Evolutionary conservation across 2,113 vertebrate species (phyloP).

Genomic region (Hymenochirus boettgeri): DNA sequence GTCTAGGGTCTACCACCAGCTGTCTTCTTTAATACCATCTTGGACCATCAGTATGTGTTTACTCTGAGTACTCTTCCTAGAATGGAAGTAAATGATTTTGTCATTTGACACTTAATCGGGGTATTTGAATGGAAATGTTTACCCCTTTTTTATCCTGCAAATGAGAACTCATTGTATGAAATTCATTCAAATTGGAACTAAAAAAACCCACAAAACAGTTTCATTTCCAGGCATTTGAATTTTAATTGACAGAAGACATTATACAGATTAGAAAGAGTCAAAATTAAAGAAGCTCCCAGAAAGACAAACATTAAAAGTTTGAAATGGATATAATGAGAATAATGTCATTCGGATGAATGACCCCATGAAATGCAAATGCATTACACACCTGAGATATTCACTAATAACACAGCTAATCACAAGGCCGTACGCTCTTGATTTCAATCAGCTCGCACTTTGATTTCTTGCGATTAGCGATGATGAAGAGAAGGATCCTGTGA

Average conservation of each 20-base stretch:
- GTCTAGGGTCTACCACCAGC: no score
- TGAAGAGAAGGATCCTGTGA: slow-evolving; percentile 20
- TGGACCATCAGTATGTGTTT: no score
- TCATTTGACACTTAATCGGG: no score
- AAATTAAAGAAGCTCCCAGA: slow-evolving; percentile 12
- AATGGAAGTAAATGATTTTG: no score
- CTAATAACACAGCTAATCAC: slow-evolving; percentile 42
- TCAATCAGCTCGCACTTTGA: slow-evolving; percentile 35
- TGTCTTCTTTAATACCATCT: no score
- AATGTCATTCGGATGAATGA: slow-evolving; percentile 40
- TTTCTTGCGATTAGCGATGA: slow-evolving; percentile 32
- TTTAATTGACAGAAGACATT: slow-evolving; percentile 13
- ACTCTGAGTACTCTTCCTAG: no score
- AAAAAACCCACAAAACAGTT: background rate
- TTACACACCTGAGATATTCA: slow-evolving; percentile 40
- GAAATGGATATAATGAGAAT: slow-evolving; percentile 30
- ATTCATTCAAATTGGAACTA: background rate
- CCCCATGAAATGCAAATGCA: slow-evolving; percentile 36
- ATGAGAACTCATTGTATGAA: background rate
- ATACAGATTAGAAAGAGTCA: background rate
- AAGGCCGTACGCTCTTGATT: slow-evolving; percentile 38
- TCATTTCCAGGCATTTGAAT: background rate
- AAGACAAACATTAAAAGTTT: slow-evolving; percentile 35
- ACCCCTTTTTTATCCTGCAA: no score
- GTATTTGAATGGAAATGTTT: no score